phyloP scores from a whole-genome alignment of 2,113 vertebrate genomes.

The Suricata suricatta region DNA sequence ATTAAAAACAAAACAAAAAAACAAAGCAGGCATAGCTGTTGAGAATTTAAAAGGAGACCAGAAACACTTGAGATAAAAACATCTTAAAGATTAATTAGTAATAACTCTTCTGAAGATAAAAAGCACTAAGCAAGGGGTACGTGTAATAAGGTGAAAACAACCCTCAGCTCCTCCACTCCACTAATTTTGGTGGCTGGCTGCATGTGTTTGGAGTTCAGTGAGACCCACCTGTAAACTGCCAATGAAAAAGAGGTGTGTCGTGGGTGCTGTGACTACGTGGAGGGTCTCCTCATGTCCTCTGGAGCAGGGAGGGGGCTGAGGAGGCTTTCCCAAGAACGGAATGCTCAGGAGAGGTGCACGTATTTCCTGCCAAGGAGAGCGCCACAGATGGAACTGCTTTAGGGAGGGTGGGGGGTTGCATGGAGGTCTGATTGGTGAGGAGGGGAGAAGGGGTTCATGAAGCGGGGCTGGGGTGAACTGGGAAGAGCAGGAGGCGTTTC shows the following conservation, averaged over 20 bases:
- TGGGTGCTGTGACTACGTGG: neutral
- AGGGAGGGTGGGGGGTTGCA: neutral
- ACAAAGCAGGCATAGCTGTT: neutral
- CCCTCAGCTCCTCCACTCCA: neutral
- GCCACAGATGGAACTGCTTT: neutral
- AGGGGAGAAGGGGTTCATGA: neutral
- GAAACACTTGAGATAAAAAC: neutral
- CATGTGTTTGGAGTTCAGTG: neutral
- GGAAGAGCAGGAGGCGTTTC: neutral
- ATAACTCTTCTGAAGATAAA: neutral
- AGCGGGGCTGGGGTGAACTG: neutral
- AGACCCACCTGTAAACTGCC: neutral
- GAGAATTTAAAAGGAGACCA: neutral
- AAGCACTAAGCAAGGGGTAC: neutral
- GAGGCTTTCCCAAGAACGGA: neutral
- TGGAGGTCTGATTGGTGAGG: neutral
- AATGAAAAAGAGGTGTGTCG: neutral
- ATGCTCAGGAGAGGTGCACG: neutral
- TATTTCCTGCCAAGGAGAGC: neutral
- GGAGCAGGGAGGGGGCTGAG: neutral
- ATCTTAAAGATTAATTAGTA: neutral
- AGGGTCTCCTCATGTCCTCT: neutral
- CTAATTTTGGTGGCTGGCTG: neutral
- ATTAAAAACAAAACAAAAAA: no score
- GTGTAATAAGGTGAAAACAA: neutral